phyloP scores from a whole-genome alignment of 2,113 vertebrate species.

The Amphiprion percula region DNA sequence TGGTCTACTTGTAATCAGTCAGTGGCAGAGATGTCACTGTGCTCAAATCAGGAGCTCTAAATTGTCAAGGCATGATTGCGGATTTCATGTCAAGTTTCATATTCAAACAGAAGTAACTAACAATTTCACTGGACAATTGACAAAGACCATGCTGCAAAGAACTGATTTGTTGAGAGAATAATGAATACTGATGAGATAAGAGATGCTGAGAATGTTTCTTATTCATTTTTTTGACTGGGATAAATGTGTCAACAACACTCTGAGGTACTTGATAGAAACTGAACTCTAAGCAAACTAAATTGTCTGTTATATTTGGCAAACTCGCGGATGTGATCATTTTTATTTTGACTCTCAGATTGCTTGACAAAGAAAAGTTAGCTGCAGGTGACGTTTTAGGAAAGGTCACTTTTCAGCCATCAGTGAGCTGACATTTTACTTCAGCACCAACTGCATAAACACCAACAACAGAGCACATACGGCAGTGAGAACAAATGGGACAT shows the following conservation, averaged over 20 bases:
- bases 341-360: neutral
- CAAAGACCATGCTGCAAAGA: neutral
- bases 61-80: too few species aligned
- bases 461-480: conserved; percentile 27
- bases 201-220: too few species aligned
- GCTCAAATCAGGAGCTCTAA: conserved; percentile 12
- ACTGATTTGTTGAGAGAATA: too few species aligned
- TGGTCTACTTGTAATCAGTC: conserved; percentile 14
- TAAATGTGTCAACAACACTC: too few species aligned
- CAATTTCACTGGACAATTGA: too few species aligned
- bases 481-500: conserved; percentile 19
- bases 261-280: neutral
- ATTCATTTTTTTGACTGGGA: too few species aligned
- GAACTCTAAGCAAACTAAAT: neutral
- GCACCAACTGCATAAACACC: conserved; percentile 28
- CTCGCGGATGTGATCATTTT: neutral
- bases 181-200: too few species aligned
- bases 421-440: conserved; percentile 49
- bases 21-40: neutral
- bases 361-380: conserved; percentile 30
- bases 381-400: conserved; percentile 35
- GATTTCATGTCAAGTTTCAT: too few species aligned
- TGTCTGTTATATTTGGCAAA: neutral
- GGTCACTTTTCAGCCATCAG: conserved; percentile 47
- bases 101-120: too few species aligned